A percentile compares a stretch with the other conserved stretches of the same genome.
Evolutionary conservation across 2,888 invertebrate genomes (phyloP).

Genomic region (Cybosia mesomella): DNA sequence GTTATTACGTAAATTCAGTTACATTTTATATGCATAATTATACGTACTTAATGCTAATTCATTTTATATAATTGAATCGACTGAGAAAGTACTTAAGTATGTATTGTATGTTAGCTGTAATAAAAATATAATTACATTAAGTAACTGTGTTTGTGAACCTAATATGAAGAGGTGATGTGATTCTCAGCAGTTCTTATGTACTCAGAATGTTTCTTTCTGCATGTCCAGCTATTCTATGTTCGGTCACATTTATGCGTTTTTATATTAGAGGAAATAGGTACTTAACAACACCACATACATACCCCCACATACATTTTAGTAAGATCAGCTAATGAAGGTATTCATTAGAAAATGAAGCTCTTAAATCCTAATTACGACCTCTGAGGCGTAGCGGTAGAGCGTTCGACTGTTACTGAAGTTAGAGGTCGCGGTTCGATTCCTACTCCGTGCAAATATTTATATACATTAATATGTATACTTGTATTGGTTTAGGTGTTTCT

Average conservation of each 20-base stretch:
- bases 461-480: no score
- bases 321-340: no score
- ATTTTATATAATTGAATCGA: not conserved
- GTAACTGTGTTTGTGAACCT: not conserved
- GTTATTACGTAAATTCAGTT: slow-evolving; percentile 2
- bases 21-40: not conserved
- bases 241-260: not conserved
- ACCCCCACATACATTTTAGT: no score
- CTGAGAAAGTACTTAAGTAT: not conserved
- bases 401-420: no score
- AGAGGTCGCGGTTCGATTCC: no score
- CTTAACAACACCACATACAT: no score
- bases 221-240: not conserved
- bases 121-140: not conserved
- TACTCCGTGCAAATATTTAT: no score
- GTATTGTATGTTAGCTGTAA: not conserved
- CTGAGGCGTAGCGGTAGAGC: no score
- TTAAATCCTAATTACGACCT: no score
- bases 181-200: not conserved
- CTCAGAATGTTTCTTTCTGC: not conserved
- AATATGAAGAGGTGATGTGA: no score
- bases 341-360: no score
- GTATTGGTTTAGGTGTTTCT: no score
- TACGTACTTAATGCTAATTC: not conserved
- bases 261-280: not conserved